A percentile compares a stretch with the other conserved stretches of the same genome.
Conservation (phyloP, 2,797 vertebrate species). For the Chrosomus eos region DNA sequence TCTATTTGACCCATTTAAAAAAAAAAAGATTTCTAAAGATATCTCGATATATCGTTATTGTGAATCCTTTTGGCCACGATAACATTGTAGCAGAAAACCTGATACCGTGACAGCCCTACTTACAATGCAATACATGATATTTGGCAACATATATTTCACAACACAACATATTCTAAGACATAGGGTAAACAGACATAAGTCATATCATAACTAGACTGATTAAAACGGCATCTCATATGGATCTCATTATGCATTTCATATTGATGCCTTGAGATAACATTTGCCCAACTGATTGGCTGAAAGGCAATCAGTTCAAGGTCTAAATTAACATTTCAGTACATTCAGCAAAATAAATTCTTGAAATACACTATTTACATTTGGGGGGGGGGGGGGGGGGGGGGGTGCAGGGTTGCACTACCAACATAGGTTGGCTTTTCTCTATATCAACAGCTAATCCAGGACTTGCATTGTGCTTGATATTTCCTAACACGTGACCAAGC, state of each 20-base stretch:
- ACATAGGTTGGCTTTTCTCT: slow-evolving; percentile 18
- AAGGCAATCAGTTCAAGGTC: not conserved
- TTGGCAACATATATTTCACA: not conserved
- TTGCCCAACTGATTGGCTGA: not conserved
- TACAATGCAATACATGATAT: not conserved
- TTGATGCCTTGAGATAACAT: not conserved
- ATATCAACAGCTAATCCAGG: slow-evolving; percentile 42
- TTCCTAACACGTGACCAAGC: slow-evolving; percentile 26
- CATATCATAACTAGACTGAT: not conserved
- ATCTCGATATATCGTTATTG: too few species aligned
- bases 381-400: fast-evolving
- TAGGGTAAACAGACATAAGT: too few species aligned
- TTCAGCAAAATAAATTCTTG: not conserved
- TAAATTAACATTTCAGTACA: not conserved
- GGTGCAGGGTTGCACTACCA: not conserved
- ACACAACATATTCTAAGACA: not conserved
- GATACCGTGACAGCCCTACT: too few species aligned
- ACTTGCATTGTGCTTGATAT: slow-evolving; percentile 32
- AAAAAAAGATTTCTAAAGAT: too few species aligned
- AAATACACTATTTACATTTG: not conserved
- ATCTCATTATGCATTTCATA: not conserved
- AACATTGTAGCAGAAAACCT: too few species aligned
- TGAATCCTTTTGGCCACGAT: too few species aligned
- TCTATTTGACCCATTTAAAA: too few species aligned
- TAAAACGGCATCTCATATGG: not conserved